Conservation (phyloP, 2,888 invertebrate species). For the Mesorhabditis belari region DNA sequence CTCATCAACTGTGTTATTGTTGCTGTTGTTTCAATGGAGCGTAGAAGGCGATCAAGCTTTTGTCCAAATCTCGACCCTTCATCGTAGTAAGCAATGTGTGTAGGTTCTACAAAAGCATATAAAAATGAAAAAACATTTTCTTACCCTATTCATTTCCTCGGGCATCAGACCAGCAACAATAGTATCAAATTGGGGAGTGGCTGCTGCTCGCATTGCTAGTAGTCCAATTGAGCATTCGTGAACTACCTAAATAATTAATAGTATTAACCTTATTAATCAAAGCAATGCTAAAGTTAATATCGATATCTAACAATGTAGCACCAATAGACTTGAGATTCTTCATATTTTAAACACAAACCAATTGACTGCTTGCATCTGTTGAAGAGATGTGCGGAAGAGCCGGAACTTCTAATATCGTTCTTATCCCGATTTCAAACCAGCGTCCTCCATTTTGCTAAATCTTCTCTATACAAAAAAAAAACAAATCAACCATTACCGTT, state of each 20-base stretch:
- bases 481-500: neutral
- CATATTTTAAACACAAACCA: slow-evolving; percentile 5
- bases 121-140: no score
- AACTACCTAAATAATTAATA: neutral
- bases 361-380: slow-evolving; percentile 26
- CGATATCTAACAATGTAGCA: no score
- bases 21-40: neutral
- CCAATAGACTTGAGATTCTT: no score
- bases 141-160: neutral
- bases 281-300: no score
- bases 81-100: neutral
- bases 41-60: neutral
- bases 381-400: slow-evolving; percentile 26
- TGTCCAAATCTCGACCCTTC: neutral
- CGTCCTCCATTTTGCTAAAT: neutral
- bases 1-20: no score
- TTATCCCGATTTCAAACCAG: slow-evolving; percentile 21
- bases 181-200: neutral
- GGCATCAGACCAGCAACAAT: neutral
- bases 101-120: no score
- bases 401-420: slow-evolving; percentile 24
- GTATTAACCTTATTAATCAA: neutral
- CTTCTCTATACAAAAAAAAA: no score
- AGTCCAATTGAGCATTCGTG: neutral
- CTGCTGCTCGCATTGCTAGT: neutral